phyloP scores from a whole-genome alignment of 1,140 invertebrate genomes.

The Magallana gigas region DNA sequence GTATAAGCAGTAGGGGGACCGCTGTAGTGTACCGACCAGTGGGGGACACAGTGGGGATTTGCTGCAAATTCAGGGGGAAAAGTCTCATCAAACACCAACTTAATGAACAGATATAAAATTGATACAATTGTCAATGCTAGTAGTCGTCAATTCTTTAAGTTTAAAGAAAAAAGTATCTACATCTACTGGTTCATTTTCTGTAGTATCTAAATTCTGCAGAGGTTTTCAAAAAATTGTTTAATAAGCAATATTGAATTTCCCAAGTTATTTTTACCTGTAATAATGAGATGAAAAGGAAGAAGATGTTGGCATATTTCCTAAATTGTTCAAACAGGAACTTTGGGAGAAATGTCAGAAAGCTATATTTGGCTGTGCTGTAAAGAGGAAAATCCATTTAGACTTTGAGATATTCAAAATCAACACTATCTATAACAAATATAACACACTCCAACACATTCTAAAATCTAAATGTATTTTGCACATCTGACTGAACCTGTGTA shows the following conservation, averaged over 20 bases:
- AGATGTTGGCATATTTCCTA: conserved; percentile 97
- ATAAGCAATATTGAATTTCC: too few species aligned
- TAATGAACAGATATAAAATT: background rate
- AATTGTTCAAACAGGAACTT: conserved; percentile 99
- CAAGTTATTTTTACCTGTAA: conserved; percentile 72
- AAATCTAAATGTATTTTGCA: too few species aligned
- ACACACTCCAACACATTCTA: too few species aligned
- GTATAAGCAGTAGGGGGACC: conserved; percentile 87
- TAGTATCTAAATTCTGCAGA: too few species aligned
- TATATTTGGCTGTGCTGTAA: conserved; percentile 95
- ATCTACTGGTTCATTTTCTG: too few species aligned
- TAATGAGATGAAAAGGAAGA: conserved; percentile 98
- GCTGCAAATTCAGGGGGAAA: conserved; percentile 66
- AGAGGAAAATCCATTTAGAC: background rate
- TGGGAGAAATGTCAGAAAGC: conserved; percentile 94
- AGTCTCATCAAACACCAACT: background rate
- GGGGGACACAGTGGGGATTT: conserved; percentile 80
- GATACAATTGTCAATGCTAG: background rate
- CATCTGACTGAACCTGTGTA: too few species aligned
- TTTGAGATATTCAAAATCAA: too few species aligned
- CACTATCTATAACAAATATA: too few species aligned
- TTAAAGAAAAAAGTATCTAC: too few species aligned
- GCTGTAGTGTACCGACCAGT: conserved; percentile 85
- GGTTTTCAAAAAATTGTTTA: too few species aligned
- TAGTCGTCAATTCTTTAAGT: too few species aligned